These are phyloP conservation scores for Kuschelorhynchus macadamiae DNA, from an alignment of 2,888 invertebrate species.

Conservation along the genomic window DNA sequence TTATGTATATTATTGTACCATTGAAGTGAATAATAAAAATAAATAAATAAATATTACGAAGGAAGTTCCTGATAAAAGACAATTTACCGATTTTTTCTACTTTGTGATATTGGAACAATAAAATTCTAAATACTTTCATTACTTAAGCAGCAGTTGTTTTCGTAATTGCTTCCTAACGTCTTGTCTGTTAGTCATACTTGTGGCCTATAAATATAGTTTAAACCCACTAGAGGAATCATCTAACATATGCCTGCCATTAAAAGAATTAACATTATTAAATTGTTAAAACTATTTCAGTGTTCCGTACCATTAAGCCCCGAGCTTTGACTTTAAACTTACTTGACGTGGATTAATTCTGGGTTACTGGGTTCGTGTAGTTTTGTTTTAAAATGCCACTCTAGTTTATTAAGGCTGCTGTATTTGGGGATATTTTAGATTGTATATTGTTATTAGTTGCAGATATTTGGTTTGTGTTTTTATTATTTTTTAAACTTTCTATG, in stretches of 20 bases:
- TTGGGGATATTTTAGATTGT: not conserved
- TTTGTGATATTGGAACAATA: no score
- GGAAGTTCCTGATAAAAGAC: no score
- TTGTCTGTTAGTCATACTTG: constrained; percentile 19
- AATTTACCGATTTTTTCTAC: no score
- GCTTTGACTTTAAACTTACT: constrained; percentile 22
- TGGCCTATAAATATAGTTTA: constrained; percentile 17
- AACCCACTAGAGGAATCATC: constrained; percentile 2
- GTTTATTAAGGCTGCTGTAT: constrained; percentile 1
- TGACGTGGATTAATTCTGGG: constrained; percentile 32
- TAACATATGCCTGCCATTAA: constrained; percentile 35
- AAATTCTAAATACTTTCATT: no score
- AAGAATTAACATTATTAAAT: constrained; percentile 36
- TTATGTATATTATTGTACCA: no score
- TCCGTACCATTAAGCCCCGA: constrained; percentile 35
- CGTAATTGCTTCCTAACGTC: constrained; percentile 1
- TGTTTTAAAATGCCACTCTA: constrained; percentile 5
- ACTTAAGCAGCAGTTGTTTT: not conserved
- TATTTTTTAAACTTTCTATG: no score
- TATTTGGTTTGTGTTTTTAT: no score
- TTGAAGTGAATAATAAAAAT: no score
- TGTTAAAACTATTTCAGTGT: constrained; percentile 42
- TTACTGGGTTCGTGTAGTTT: constrained; percentile 28
- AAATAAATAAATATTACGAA: no score
- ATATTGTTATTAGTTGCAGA: no score